A percentile compares a stretch with the other conserved stretches of the same genome.
Evolutionary conservation across 2,113 vertebrate species (phyloP).

Genomic region (Boulengeromyrus knoepffleri): DNA sequence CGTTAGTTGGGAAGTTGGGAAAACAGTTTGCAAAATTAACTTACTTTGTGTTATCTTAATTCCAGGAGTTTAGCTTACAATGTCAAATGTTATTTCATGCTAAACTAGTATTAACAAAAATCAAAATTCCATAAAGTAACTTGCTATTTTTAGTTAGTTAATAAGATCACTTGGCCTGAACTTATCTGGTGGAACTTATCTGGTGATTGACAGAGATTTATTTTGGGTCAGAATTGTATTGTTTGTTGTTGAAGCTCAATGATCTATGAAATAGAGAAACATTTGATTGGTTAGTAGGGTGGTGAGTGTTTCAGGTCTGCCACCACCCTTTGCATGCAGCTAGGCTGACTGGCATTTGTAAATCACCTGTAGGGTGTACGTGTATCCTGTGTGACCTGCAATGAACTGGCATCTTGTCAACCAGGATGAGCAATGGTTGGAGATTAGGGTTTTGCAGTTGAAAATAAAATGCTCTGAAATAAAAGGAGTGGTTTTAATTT

Average conservation of each 20-base stretch:
- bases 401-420: not conserved
- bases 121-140: not conserved
- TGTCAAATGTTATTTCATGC: not conserved
- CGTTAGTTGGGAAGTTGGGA: not conserved
- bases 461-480: not conserved
- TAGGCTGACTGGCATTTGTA: not conserved
- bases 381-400: not conserved
- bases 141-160: not conserved
- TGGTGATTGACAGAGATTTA: not conserved
- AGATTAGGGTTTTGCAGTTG: not conserved
- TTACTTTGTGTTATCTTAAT: not conserved
- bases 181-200: not conserved
- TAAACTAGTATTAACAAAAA: not conserved
- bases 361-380: not conserved
- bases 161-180: not conserved
- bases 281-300: not conserved
- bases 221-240: not conserved
- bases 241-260: not conserved
- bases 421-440: not conserved
- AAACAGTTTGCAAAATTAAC: not conserved
- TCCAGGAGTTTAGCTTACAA: not conserved
- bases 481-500: not conserved
- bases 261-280: not conserved
- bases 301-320: not conserved
- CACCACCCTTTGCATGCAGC: not conserved